phyloP scores from a whole-genome alignment of 2,888 invertebrate species.

The Arctia plantaginis region DNA sequence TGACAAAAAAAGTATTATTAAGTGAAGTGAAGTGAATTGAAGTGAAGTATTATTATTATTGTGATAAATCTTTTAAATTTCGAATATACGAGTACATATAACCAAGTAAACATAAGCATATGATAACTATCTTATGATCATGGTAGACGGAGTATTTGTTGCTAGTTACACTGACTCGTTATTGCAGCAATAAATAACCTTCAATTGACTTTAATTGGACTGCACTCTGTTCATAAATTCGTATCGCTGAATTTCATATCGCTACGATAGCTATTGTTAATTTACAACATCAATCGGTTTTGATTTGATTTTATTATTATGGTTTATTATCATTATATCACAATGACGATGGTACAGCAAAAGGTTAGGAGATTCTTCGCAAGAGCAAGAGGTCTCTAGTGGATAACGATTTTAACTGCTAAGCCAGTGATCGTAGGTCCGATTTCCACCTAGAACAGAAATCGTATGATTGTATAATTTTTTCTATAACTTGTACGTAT shows the following conservation, averaged over 20 bases:
- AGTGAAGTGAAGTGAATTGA: too few species aligned
- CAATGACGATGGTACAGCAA: not conserved
- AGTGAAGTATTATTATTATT: too few species aligned
- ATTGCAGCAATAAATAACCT: conserved; percentile 12
- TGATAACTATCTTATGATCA: not conserved
- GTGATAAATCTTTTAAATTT: not conserved
- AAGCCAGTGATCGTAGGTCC: too few species aligned
- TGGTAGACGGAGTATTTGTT: not conserved
- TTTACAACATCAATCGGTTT: not conserved
- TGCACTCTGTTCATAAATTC: not conserved
- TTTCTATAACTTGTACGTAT: too few species aligned
- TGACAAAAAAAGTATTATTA: not conserved
- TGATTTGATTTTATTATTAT: not conserved
- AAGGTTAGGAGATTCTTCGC: too few species aligned
- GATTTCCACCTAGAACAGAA: too few species aligned
- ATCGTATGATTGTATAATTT: too few species aligned
- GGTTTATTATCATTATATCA: not conserved
- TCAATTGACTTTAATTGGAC: conserved; percentile 13
- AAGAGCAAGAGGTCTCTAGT: too few species aligned
- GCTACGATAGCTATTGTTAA: not conserved
- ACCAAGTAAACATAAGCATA: not conserved
- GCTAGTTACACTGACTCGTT: not conserved
- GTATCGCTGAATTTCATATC: conserved; percentile 1
- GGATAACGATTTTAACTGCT: too few species aligned
- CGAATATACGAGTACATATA: not conserved